Percentiles rank a stretch among this genome's conserved stretches.
phyloP scores from a whole-genome alignment of 2,888 invertebrate species.

The Epinotia brunnichana region DNA sequence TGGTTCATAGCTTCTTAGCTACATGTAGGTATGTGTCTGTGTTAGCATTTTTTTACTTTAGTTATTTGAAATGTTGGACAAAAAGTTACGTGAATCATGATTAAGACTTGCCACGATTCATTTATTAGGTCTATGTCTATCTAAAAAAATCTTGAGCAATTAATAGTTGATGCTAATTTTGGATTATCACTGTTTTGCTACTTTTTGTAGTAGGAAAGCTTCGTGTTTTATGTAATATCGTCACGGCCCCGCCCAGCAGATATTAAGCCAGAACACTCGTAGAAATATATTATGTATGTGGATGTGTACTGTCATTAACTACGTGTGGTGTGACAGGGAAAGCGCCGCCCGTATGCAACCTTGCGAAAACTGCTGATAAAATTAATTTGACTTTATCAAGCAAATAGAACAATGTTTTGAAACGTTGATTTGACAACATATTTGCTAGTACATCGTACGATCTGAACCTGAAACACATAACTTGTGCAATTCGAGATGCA shows the following conservation, averaged over 20 bases:
- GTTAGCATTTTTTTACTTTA: too few species aligned
- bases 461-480: slow-evolving; percentile 3
- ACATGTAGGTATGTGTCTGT: too few species aligned
- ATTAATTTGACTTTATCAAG: background rate
- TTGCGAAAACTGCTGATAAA: background rate
- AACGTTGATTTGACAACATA: background rate
- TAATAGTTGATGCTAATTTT: background rate
- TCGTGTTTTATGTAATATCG: too few species aligned
- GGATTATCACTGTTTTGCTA: background rate
- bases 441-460: background rate
- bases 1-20: too few species aligned
- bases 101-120: background rate
- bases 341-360: slow-evolving; percentile 1
- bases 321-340: background rate
- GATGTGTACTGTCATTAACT: background rate
- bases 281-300: too few species aligned
- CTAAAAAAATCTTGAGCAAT: background rate
- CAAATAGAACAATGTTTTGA: background rate
- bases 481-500: slow-evolving; percentile 3
- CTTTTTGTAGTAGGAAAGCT: background rate
- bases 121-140: background rate
- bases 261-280: too few species aligned
- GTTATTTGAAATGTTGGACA: background rate
- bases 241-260: too few species aligned
- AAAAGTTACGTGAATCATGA: background rate